phyloP scores from a whole-genome alignment of 2,888 invertebrate genomes.

The Nasonovia ribisnigri region DNA sequence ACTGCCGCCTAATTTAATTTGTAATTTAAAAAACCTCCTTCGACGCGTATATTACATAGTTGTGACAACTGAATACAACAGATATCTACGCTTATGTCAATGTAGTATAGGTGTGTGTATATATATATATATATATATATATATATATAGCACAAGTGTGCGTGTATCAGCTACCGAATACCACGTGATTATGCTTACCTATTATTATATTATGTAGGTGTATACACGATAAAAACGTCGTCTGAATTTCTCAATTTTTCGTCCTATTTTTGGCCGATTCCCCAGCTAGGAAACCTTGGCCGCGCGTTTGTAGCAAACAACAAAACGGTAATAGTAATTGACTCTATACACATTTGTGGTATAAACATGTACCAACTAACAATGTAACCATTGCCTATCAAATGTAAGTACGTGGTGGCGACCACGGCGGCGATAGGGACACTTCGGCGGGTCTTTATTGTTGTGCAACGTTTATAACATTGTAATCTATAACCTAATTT shows the following conservation, averaged over 20 bases:
- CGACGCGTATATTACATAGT: background rate
- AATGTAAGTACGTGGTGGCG: background rate
- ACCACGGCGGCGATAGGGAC: background rate
- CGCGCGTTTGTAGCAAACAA: background rate
- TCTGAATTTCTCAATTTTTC: constrained; percentile 19
- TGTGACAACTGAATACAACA: background rate
- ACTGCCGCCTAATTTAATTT: constrained; percentile 27
- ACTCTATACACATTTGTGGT: background rate
- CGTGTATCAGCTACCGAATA: background rate
- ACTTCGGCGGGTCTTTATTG: background rate
- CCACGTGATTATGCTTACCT: background rate
- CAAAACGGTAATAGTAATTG: background rate
- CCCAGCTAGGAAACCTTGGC: constrained; percentile 33
- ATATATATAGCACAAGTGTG: background rate
- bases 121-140: background rate
- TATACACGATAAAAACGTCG: background rate
- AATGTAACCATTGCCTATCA: background rate
- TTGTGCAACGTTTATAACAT: background rate
- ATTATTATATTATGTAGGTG: background rate
- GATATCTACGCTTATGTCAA: background rate
- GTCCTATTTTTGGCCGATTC: background rate
- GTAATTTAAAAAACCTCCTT: constrained; percentile 12
- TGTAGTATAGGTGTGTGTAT: background rate
- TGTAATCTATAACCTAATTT: background rate
- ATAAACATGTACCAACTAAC: background rate